Base-by-base conservation (phyloP, 2,888 invertebrate species). In the Stenodema calcarata region DNA sequence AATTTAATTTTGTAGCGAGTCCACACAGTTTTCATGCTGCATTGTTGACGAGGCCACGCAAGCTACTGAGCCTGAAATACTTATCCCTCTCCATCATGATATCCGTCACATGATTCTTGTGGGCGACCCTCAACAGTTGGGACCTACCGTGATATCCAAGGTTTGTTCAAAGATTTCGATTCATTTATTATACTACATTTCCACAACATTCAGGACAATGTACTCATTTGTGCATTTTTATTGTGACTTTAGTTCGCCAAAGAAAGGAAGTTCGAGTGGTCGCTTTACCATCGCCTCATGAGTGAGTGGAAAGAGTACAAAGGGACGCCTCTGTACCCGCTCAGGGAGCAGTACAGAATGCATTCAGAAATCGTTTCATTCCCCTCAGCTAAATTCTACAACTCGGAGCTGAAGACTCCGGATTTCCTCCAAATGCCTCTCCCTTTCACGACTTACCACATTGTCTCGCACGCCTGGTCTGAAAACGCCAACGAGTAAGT, bases 1-100 rank as follows among this genome's bases (percentile, higher is more conserved):
- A 18, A 23, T 23, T 23, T 62, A 1, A 23, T 12, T 2, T 86
- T 86, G 28, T 41, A 86, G 86, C 11, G 69, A 54, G 54, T 73
- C 76, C 3, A 50, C 47, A 18, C 70, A 28, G 73, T 86, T 86
- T 54, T 50, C 54, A 4, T 76, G 79, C 28, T 96, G 96, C 89
- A 95, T 97, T 84, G 93, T 97, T 83, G 97, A 97, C 91, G 97
- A 98, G 92, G 97, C 98, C 27, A 96, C 96, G 0, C 97, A 97
- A 90, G 95, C 96, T 88, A 94, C 94, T 50, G 98, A 98, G 91
- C 94, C 96, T 0, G 97, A 96, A 91, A 94, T 95, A 0, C 91
- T 97, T 88, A 94, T 96, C 88, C 97, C 97, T 0, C 92, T 97
- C 73, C 93, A 94, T 90, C 93, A 96, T 88, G 95, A 95, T 82